Evolutionary conservation across 2,797 vertebrate genomes (phyloP), one percentile per base, ranked within the genome.

Genomic region (Danio tinwini): DNA sequence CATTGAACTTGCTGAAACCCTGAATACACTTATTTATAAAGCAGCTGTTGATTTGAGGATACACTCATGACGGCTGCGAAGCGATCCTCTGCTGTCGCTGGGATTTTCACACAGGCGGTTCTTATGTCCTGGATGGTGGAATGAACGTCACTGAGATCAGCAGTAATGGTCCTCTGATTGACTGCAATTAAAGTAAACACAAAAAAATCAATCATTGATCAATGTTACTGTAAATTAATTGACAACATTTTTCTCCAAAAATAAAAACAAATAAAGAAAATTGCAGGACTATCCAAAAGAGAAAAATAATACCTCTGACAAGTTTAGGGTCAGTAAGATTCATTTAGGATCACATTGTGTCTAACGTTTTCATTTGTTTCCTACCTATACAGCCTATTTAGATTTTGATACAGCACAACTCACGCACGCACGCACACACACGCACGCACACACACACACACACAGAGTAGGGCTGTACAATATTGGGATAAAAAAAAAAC

Each of bases 1-100:
- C n/a, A n/a, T 29, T 29, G 29, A 29, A 29, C 29, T 1, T 29
- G 29, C 29, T 29, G 29, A 29, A 29, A 29, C 29, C 29, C 29
- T 29, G 29, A 29, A 29, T 59, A 50, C 8, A 53, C n/a, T 12
- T 7, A n/a, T 74, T 59, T 6, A 6, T 16, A 2, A 42, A 75
- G 17, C 19, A 1, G 47, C 44, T 65, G 7, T 77, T 11, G 17
- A 21, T n/a, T 50, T 63, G 67, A 84, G 92, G 96, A 91, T 98
- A 98, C 97, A 0, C 90, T 94, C 98, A 99, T 99, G 85, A 97
- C 95, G 0, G 93, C 72, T 0, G 96, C 92, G 50, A 99, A 99
- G 74, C 94, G 95, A 92, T 99, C 98, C 85, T 99, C 97, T 0
- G 93, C 81, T 0, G 94, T 94, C 42, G 94, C 91, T 2, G 92